These are phyloP conservation scores for Semaprochilodus insignis DNA, from an alignment of 2,797 vertebrate species.

Conservation along the genomic window DNA sequence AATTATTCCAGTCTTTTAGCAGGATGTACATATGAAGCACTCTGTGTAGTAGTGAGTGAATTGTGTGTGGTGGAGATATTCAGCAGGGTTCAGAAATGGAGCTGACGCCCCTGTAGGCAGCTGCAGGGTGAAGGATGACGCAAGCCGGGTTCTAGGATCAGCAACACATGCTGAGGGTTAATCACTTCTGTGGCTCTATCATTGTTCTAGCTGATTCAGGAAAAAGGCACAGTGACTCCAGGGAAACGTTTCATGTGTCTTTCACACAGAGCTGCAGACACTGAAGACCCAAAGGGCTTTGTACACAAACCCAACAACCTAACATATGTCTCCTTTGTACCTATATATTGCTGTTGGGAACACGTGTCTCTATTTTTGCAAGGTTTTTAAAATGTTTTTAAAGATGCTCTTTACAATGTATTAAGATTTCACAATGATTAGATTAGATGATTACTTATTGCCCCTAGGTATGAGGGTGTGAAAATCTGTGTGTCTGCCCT, in stretches of 20 bases:
- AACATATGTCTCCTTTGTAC: too few species aligned
- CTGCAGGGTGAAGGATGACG: neutral
- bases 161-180: conserved; percentile 1
- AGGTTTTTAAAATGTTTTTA: too few species aligned
- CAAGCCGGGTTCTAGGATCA: neutral
- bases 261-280: neutral
- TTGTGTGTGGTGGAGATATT: neutral
- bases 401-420: too few species aligned
- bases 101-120: neutral
- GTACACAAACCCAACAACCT: neutral
- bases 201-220: neutral
- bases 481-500: too few species aligned
- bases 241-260: neutral
- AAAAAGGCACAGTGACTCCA: neutral
- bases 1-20: neutral
- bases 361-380: too few species aligned
- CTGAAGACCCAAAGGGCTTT: neutral
- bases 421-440: too few species aligned
- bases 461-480: too few species aligned
- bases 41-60: neutral
- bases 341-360: too few species aligned
- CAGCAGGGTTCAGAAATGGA: neutral
- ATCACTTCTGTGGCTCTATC: neutral
- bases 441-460: too few species aligned
- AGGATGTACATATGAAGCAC: neutral